Conservation (phyloP, 2,888 invertebrate genomes). For the Agrotis exclamationis region DNA sequence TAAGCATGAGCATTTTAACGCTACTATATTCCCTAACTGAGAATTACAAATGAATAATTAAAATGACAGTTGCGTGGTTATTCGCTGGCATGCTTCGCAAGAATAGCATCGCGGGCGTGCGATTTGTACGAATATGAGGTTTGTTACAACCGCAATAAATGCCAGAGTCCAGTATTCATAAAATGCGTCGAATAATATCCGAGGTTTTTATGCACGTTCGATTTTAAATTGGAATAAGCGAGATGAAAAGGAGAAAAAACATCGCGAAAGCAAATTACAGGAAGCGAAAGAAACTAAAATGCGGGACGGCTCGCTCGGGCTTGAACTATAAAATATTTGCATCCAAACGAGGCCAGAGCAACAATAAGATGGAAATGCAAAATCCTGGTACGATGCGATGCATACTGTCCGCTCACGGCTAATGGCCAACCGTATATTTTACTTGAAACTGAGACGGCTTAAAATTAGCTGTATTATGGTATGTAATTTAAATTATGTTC, state of each 20-base stretch:
- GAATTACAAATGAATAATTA: slow-evolving; percentile 68
- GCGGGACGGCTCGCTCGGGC: slow-evolving; percentile 78
- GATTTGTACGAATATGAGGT: slow-evolving; percentile 56
- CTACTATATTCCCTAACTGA: slow-evolving; percentile 57
- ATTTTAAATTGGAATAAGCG: slow-evolving; percentile 83
- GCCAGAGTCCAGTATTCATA: slow-evolving; percentile 43
- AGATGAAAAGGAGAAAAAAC: slow-evolving; percentile 78
- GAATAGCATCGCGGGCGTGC: slow-evolving; percentile 50
- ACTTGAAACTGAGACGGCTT: slow-evolving; percentile 58
- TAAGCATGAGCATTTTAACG: slow-evolving; percentile 58
- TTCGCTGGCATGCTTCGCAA: slow-evolving; percentile 57
- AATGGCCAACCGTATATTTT: slow-evolving; percentile 73
- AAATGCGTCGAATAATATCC: slow-evolving; percentile 69
- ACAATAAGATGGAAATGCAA: slow-evolving; percentile 88
- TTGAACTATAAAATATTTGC: slow-evolving; percentile 88
- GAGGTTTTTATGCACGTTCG: slow-evolving; percentile 77
- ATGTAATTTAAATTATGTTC: slow-evolving; percentile 60
- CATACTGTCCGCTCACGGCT: slow-evolving; percentile 74
- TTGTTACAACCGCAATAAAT: slow-evolving; percentile 58
- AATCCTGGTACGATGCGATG: slow-evolving; percentile 78
- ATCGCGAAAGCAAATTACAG: slow-evolving; percentile 83
- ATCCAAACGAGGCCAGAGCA: slow-evolving; percentile 84
- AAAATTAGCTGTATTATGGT: slow-evolving; percentile 67
- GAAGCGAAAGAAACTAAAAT: slow-evolving; percentile 84
- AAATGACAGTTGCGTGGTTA: slow-evolving; percentile 66